These are phyloP conservation scores for Apostichopus californicus DNA, from an alignment of 35 echinoderm and acorn worm genomes.

Conservation along the genomic window DNA sequence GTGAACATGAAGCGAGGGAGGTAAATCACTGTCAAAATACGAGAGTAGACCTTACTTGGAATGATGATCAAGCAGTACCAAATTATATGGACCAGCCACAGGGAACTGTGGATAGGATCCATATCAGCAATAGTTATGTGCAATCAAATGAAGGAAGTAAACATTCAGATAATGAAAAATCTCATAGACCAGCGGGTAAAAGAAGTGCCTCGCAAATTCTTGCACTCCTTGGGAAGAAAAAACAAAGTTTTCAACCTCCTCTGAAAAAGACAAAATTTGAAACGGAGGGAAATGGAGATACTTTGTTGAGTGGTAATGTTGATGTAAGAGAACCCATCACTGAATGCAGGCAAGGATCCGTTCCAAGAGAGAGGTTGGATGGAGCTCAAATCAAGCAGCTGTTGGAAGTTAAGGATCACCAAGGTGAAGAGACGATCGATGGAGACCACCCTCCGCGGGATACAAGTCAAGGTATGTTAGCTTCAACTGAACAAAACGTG, in stretches of 20 bases:
- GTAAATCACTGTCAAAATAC: neutral
- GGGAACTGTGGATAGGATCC: neutral
- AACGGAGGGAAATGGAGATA: neutral
- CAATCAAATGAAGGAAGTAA: neutral
- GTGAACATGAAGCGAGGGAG: neutral
- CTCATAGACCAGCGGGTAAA: constrained; percentile 14
- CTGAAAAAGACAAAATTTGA: constrained; percentile 60
- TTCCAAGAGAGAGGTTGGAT: neutral
- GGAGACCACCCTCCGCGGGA: neutral
- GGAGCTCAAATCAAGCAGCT: neutral
- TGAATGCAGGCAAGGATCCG: neutral
- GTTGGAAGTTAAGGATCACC: neutral
- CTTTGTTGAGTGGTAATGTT: neutral
- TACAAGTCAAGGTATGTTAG: neutral
- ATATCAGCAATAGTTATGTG: neutral
- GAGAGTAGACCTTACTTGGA: neutral
- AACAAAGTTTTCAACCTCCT: constrained; percentile 66
- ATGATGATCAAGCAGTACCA: neutral
- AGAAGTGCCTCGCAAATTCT: constrained; percentile 78
- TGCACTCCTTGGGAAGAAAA: constrained; percentile 75
- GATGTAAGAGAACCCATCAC: neutral
- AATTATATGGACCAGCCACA: neutral
- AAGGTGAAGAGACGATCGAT: neutral
- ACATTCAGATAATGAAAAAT: neutral
- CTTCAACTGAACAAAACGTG: neutral